Evolutionary conservation across 2,888 invertebrate species (phyloP).

Genomic region (Allolobophora icterica): DNA sequence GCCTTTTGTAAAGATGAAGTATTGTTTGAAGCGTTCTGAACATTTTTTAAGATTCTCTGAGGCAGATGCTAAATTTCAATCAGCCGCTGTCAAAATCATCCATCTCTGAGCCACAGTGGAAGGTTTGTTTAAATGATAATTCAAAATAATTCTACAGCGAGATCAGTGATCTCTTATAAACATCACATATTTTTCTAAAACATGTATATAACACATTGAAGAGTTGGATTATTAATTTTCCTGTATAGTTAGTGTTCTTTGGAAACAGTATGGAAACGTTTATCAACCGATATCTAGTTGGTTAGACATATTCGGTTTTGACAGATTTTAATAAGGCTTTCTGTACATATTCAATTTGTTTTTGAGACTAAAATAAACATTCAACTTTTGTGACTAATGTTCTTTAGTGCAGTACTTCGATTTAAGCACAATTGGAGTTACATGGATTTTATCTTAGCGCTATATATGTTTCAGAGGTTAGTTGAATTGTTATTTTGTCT

Average conservation of each 20-base stretch:
- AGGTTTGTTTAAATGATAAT: constrained; percentile 51
- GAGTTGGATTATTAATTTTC: not conserved
- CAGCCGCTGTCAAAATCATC: constrained; percentile 78
- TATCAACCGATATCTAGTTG: not conserved
- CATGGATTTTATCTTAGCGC: not conserved
- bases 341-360: not conserved
- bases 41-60: constrained; percentile 75
- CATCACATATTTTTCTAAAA: not conserved
- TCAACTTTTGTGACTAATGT: not conserved
- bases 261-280: not conserved
- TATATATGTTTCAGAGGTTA: constrained; percentile 1
- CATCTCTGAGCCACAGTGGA: constrained; percentile 90
- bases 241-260: not conserved
- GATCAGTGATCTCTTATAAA: not conserved
- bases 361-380: not conserved
- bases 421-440: not conserved
- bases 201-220: not conserved
- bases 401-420: not conserved
- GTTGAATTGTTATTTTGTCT: not conserved
- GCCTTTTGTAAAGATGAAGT: too few relatives aligned
- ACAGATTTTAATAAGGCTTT: not conserved
- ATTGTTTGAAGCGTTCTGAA: not conserved
- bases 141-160: not conserved
- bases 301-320: not conserved
- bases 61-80: constrained; percentile 94